Percentiles rank a stretch among this genome's conserved stretches.
These are phyloP conservation scores for Eupelmus urozonus DNA, from an alignment of 2,888 invertebrate genomes.

Conservation along the genomic window DNA sequence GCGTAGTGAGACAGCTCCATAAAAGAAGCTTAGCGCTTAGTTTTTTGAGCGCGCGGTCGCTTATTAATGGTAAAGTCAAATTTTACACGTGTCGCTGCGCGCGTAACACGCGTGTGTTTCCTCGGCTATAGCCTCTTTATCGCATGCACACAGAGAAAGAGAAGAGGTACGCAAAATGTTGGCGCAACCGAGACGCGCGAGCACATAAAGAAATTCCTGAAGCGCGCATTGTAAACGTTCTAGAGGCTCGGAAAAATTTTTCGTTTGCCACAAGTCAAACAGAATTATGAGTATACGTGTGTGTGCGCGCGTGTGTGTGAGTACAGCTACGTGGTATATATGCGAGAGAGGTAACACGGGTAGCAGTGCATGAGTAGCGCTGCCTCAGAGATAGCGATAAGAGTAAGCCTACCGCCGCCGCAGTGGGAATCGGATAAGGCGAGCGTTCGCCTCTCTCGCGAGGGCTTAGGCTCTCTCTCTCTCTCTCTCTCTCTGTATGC, in stretches of 20 bases:
- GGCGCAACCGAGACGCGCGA: too few species aligned
- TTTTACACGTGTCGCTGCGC: background rate
- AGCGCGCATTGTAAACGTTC: slow-evolving; percentile 41
- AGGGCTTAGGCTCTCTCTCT: too few species aligned
- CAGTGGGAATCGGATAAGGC: slow-evolving; percentile 51
- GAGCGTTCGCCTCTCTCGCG: slow-evolving; percentile 38
- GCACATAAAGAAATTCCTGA: background rate
- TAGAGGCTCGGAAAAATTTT: slow-evolving; percentile 46
- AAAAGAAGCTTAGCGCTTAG: too few species aligned
- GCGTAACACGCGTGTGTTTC: background rate
- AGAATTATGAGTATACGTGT: slow-evolving; percentile 43
- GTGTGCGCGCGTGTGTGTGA: slow-evolving; percentile 23
- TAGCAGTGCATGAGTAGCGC: slow-evolving; percentile 66
- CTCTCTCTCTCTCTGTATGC: background rate
- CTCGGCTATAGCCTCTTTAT: background rate
- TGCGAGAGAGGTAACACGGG: slow-evolving; percentile 70
- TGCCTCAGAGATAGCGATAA: slow-evolving; percentile 72
- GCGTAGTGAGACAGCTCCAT: background rate
- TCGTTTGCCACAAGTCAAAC: slow-evolving; percentile 40
- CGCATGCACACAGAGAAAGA: too few species aligned
- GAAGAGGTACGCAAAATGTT: too few species aligned
- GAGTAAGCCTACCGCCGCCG: slow-evolving; percentile 57
- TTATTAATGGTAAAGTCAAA: too few species aligned
- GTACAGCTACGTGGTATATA: slow-evolving; percentile 12
- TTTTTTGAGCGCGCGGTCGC: too few species aligned